These are phyloP conservation scores for Drosophila kurseongensis DNA, from an alignment of 1,140 invertebrate genomes.

Conservation along the genomic window DNA sequence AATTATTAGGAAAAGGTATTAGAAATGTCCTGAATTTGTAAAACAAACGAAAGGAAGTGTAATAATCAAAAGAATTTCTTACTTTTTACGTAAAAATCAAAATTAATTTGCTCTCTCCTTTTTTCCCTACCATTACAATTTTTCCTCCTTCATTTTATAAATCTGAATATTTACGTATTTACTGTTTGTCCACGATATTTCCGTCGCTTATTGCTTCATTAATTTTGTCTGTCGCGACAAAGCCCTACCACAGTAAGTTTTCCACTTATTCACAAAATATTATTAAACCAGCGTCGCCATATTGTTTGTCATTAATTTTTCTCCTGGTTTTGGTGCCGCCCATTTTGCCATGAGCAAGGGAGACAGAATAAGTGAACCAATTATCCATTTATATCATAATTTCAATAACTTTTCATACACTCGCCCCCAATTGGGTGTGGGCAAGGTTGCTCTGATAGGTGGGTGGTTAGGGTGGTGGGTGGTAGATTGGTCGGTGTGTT, in stretches of 20 bases:
- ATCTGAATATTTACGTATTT: background rate
- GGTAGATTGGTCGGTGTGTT: constrained; percentile 6
- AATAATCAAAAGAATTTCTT: too few species aligned
- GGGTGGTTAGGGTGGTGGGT: constrained; percentile 41
- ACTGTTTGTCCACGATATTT: constrained; percentile 21
- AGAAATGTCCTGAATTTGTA: too few species aligned
- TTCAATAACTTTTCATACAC: constrained; percentile 81
- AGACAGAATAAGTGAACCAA: constrained; percentile 46
- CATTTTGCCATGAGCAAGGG: constrained; percentile 10
- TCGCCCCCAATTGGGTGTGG: constrained; percentile 24
- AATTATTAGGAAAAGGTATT: too few species aligned
- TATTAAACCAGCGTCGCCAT: constrained; percentile 57
- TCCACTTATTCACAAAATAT: constrained; percentile 50
- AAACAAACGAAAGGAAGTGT: too few species aligned
- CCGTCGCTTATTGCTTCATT: constrained; percentile 49
- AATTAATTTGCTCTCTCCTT: too few species aligned
- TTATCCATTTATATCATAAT: constrained; percentile 81
- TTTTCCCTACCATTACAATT: background rate
- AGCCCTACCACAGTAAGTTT: background rate
- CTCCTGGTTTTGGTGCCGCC: constrained; percentile 42
- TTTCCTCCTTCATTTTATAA: background rate
- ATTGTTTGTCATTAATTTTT: constrained; percentile 47
- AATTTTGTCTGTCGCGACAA: constrained; percentile 43
- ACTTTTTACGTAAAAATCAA: too few species aligned
- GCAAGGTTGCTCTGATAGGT: constrained; percentile 55